Conservation (phyloP, 2,888 invertebrate species). For the Resseliella maxima region DNA sequence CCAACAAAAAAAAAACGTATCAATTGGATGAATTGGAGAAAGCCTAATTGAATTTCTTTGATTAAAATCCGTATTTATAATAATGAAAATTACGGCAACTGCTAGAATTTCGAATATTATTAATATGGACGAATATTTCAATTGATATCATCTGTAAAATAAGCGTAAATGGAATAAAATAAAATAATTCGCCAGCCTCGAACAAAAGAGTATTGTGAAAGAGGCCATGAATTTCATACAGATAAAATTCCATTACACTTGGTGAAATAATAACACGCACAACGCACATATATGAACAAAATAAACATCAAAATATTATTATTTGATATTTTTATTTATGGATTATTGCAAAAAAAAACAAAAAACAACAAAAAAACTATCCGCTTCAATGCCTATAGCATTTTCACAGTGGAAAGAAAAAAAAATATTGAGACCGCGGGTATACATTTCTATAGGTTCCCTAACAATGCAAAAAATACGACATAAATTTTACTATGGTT, state of each 20-base stretch:
- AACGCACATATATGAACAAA: background rate
- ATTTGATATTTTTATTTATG: constrained; percentile 33
- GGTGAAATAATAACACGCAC: background rate
- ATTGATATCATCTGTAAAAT: background rate
- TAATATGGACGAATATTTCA: background rate
- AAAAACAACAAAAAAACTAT: too few species aligned
- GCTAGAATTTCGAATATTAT: too few species aligned
- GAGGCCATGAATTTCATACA: background rate
- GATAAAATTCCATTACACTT: background rate
- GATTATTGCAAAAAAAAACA: constrained; percentile 36
- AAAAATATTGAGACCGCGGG: background rate
- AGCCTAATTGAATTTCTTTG: constrained; percentile 11
- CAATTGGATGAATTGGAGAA: background rate
- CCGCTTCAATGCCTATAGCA: background rate
- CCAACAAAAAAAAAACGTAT: background rate
- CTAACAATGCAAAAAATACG: background rate
- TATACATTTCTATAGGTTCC: constrained; percentile 39
- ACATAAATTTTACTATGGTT: background rate
- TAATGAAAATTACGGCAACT: too few species aligned
- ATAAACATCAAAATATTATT: background rate
- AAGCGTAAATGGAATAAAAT: background rate
- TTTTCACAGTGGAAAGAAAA: background rate
- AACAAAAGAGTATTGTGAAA: background rate
- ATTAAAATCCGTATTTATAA: background rate
- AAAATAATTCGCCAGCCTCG: background rate